Evolutionary conservation across 2,113 vertebrate genomes (phyloP), one percentile per base, ranked within the genome.

Genomic region (Epinephelus cyanopodus): DNA sequence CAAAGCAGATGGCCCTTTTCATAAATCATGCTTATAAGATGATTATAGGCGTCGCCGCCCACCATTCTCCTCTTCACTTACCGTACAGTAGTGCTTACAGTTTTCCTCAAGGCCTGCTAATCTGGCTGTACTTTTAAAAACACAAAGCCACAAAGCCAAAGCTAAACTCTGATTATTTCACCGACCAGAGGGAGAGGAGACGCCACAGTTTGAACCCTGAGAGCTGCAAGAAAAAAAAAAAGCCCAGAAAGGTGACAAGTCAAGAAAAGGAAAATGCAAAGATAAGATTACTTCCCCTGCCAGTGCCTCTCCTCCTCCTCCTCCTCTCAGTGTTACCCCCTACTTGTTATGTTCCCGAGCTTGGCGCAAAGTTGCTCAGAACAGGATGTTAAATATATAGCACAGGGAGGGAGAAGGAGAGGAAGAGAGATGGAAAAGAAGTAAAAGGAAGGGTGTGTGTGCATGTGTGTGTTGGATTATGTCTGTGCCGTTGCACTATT

Each of bases 321-420:
- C 62, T 29, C 50, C 72, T 84, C 79, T 58, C 73, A n/a, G 74
- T 52, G 5, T 85, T 65, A 75, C 81, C 79, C 80, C 83, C 60
- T 52, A 70, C 88, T 90, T 84, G 77, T 81, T 89, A 64, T 91
- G 79, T 77, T 89, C 70, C 76, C 21, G 19, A 85, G 85, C 89
- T 91, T 76, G 79, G 84, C 64, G 57, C 80, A 87, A 97, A 97
- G 96, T 96, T 97, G 95, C 96, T 96, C 96, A 84, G 96, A 97
- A 96, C 97, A 96, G 96, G 96, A 97, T 97, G 96, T 97, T 98
- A 97, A 98, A 97, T 97, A 96, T 97, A 96, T 94, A 95, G 95
- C 96, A 95, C 95, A 91, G 95, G 95, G 76, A 48, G 79, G 45
- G 70, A 70, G 87, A 61, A 58, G 68, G 81, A 52, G 79, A 87